These are phyloP conservation scores for Drosophila fungiperda DNA, from an alignment of 2,888 invertebrate genomes.

Conservation along the genomic window DNA sequence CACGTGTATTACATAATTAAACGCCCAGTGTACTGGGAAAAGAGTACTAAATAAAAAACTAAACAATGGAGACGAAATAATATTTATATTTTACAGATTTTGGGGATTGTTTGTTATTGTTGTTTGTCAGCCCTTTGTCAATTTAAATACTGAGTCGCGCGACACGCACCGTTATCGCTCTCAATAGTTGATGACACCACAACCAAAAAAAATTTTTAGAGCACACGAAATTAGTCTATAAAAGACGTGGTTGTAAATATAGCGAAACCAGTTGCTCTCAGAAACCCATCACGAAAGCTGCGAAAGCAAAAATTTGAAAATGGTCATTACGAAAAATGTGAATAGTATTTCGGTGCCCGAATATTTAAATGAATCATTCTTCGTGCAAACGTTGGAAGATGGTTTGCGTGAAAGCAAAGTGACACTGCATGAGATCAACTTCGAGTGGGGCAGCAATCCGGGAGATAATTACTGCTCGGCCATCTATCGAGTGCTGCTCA, in stretches of 20 bases:
- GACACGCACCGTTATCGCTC: conserved; percentile 3
- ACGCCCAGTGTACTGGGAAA: too few relatives aligned
- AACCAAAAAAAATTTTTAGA: background rate
- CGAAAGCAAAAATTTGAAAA: conserved; percentile 3
- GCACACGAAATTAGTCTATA: conserved; percentile 22
- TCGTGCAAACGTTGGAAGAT: conserved; percentile 77
- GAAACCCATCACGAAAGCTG: conserved; percentile 1
- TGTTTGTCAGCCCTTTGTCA: background rate
- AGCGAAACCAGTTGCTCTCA: conserved; percentile 21
- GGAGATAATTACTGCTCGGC: conserved; percentile 83
- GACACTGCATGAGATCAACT: conserved; percentile 63
- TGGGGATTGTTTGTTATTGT: background rate
- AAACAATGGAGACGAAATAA: too few relatives aligned
- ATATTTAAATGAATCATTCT: conserved; percentile 73
- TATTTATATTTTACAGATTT: too few relatives aligned
- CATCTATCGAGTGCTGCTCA: conserved; percentile 77
- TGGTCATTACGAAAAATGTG: conserved; percentile 62
- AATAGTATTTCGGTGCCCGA: conserved; percentile 73
- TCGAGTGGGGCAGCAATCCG: conserved; percentile 80
- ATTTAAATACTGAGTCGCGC: background rate
- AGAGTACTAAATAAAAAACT: too few relatives aligned
- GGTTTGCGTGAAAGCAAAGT: conserved; percentile 71
- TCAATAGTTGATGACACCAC: background rate
- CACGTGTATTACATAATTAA: too few relatives aligned
- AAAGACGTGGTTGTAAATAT: conserved; percentile 12